phyloP scores from a whole-genome alignment of 2,113 vertebrate species.

The Benitochromis conjunctus region DNA sequence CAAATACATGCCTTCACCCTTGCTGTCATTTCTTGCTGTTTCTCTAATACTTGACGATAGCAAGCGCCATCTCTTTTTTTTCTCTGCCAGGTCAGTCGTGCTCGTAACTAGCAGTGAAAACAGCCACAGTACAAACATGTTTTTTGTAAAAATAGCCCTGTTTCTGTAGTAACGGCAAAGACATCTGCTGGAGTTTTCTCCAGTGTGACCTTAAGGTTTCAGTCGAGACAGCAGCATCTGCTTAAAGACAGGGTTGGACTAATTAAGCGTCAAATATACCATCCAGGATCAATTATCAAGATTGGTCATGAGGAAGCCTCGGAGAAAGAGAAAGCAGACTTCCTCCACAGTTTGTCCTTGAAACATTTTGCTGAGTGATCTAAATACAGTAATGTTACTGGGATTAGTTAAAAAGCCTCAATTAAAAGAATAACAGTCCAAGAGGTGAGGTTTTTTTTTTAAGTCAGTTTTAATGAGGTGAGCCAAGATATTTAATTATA shows the following conservation, averaged over 20 bases:
- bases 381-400: background rate
- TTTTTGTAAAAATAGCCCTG: slow-evolving; percentile 6
- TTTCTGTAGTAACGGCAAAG: slow-evolving; percentile 47
- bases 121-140: background rate
- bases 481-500: background rate
- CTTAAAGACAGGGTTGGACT: background rate
- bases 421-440: background rate
- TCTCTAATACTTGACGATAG: background rate
- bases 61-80: background rate
- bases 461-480: background rate
- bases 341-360: background rate
- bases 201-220: background rate
- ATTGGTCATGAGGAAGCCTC: background rate
- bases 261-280: background rate
- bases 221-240: background rate
- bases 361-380: background rate
- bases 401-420: background rate
- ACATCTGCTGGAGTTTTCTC: slow-evolving; percentile 5
- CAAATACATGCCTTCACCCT: background rate
- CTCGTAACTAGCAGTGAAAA: background rate
- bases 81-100: background rate
- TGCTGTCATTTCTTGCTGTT: background rate
- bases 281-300: background rate
- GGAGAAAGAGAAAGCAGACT: background rate
- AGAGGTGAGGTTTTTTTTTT: fast-evolving